Percentiles rank a stretch among this genome's conserved stretches.
Evolutionary conservation across 2,797 vertebrate genomes (phyloP).

Genomic region (Phaenicophaeus curvirostris): DNA sequence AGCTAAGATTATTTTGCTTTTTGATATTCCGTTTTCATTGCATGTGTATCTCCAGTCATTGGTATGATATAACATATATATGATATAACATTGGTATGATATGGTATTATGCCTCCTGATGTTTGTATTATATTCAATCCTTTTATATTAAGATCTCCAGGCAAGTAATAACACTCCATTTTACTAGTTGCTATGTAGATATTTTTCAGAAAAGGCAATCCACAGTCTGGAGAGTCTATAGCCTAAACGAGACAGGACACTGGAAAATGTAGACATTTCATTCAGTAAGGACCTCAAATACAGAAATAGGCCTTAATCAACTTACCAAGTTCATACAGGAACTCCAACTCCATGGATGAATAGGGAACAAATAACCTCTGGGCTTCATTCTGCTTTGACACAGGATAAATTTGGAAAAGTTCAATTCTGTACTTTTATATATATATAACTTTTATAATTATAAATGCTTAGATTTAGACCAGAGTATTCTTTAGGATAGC

Average conservation of each 20-base stretch:
- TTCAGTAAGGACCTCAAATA: background rate
- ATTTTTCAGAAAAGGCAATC: background rate
- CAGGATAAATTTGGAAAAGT: background rate
- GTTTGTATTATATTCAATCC: background rate
- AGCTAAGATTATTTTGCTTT: background rate
- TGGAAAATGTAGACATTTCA: background rate
- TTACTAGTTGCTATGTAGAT: background rate
- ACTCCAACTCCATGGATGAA: background rate
- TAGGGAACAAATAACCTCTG: background rate
- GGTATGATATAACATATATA: too few relatives aligned
- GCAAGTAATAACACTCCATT: background rate
- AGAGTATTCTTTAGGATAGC: background rate
- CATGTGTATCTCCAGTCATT: background rate
- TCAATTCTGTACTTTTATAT: background rate
- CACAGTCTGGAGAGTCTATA: background rate
- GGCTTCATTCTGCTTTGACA: background rate
- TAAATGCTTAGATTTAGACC: background rate
- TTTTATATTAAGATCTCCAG: background rate
- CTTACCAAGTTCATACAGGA: background rate
- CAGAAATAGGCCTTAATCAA: background rate
- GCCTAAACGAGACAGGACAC: background rate
- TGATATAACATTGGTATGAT: too few relatives aligned
- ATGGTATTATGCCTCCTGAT: background rate
- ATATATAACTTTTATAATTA: too few relatives aligned
- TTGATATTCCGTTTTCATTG: background rate